phyloP scores from a whole-genome alignment of 2,113 vertebrate species.

The Callipepla californica region DNA sequence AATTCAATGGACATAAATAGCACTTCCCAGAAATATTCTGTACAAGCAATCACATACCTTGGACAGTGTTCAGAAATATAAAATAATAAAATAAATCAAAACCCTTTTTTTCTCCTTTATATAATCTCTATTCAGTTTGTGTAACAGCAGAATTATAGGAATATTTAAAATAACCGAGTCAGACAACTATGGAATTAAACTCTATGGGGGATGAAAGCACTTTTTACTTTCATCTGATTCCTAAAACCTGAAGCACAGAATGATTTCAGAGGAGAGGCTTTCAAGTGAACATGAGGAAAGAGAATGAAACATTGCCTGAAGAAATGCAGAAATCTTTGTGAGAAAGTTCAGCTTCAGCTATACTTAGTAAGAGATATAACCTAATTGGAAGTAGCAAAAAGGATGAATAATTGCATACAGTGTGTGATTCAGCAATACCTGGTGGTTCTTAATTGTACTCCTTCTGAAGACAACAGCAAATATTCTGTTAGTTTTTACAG shows the following conservation, averaged over 20 bases:
- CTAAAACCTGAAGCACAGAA: conserved; percentile 59
- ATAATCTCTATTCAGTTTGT: not conserved
- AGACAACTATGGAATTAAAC: conserved; percentile 25
- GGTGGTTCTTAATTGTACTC: not conserved
- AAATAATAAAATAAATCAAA: not conserved
- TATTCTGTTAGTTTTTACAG: not conserved
- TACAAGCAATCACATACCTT: not conserved
- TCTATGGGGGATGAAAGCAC: conserved; percentile 44
- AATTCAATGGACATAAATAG: not conserved
- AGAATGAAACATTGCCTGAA: conserved; percentile 49
- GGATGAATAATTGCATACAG: not conserved
- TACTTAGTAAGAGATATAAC: conserved; percentile 12
- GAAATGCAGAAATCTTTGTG: conserved; percentile 42
- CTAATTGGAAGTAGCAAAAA: not conserved
- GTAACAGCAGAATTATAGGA: conserved; percentile 29
- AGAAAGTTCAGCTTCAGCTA: conserved; percentile 23
- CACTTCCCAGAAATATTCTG: not conserved
- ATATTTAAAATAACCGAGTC: conserved; percentile 45
- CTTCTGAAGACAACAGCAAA: not conserved
- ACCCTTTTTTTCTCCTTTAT: not conserved
- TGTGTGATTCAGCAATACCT: not conserved
- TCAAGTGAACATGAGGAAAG: conserved; percentile 55
- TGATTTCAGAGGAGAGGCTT: conserved; percentile 63
- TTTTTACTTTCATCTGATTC: conserved; percentile 62
- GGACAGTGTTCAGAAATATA: not conserved